These are phyloP conservation scores for Drosophila cracens DNA, from an alignment of 2,888 invertebrate species.

Conservation along the genomic window DNA sequence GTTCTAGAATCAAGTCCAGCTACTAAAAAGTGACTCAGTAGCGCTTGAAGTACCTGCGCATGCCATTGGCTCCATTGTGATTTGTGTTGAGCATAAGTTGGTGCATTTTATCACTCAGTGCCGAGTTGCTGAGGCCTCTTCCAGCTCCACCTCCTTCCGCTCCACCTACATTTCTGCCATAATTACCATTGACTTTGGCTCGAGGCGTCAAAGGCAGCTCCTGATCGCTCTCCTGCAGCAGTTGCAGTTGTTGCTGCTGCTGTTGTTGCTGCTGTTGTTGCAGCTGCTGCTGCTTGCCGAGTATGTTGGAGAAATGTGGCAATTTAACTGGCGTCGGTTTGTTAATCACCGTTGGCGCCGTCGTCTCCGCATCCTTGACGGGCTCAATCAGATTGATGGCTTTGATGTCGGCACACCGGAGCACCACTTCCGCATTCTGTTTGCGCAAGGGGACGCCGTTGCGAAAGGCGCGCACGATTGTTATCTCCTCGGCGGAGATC, in stretches of 20 bases:
- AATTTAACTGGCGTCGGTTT: constrained; percentile 84
- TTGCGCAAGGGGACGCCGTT: constrained; percentile 88
- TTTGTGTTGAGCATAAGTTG: constrained; percentile 81
- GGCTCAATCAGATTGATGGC: constrained; percentile 91
- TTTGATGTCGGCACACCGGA: constrained; percentile 87
- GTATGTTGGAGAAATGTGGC: constrained; percentile 81
- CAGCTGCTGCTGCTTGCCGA: constrained; percentile 68
- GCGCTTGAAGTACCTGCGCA: constrained; percentile 42
- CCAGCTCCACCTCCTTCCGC: constrained; percentile 13
- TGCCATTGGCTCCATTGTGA: constrained; percentile 59
- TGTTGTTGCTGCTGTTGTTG: constrained; percentile 32
- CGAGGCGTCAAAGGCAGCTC: constrained; percentile 43
- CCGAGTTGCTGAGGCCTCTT: constrained; percentile 49
- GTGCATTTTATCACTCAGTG: constrained; percentile 80
- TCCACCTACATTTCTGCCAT: constrained; percentile 21
- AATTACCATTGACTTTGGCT: constrained; percentile 38
- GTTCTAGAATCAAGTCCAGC: background rate
- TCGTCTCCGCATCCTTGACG: constrained; percentile 84
- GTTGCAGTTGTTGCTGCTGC: constrained; percentile 36
- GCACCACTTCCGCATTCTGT: constrained; percentile 86
- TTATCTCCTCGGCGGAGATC: constrained; percentile 90
- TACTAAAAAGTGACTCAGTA: background rate
- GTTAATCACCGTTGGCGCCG: constrained; percentile 83
- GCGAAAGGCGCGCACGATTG: constrained; percentile 92
- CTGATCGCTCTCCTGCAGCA: constrained; percentile 45